phyloP scores from a whole-genome alignment of 2,888 invertebrate genomes.

The Lysandra bellargus region DNA sequence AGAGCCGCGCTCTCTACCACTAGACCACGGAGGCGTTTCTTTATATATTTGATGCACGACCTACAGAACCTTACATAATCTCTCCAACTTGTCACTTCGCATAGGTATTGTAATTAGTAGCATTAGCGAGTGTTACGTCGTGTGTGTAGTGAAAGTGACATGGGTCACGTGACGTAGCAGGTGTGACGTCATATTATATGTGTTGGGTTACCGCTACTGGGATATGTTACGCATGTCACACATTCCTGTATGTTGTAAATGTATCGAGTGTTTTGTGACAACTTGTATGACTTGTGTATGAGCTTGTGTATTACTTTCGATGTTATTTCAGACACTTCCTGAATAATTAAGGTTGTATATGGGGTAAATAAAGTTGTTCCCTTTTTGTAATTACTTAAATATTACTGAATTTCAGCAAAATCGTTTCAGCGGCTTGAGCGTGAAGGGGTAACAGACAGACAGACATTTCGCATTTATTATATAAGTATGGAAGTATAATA shows the following conservation, averaged over 20 bases:
- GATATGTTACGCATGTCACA: background rate
- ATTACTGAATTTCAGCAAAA: too few relatives aligned
- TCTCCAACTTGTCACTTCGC: background rate
- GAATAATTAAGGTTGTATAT: background rate
- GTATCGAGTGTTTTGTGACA: background rate
- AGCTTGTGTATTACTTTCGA: background rate
- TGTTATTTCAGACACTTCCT: background rate
- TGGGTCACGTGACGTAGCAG: slow-evolving; percentile 3
- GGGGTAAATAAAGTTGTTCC: too few relatives aligned
- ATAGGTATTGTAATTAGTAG: background rate
- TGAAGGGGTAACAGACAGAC: too few relatives aligned
- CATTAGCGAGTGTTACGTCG: background rate
- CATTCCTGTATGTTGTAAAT: background rate
- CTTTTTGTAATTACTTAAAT: too few relatives aligned
- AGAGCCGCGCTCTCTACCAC: too few relatives aligned
- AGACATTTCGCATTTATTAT: too few relatives aligned
- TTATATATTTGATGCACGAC: background rate
- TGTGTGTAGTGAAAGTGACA: slow-evolving; percentile 12
- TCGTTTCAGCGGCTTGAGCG: too few relatives aligned
- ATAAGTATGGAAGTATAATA: too few relatives aligned
- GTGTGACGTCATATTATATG: background rate
- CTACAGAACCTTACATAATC: background rate
- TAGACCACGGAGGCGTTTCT: too few relatives aligned
- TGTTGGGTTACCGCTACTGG: slow-evolving; percentile 1
- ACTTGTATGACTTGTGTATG: background rate